Conservation (phyloP, 2,797 vertebrate genomes). For the Hephaestus fuliginosus region DNA sequence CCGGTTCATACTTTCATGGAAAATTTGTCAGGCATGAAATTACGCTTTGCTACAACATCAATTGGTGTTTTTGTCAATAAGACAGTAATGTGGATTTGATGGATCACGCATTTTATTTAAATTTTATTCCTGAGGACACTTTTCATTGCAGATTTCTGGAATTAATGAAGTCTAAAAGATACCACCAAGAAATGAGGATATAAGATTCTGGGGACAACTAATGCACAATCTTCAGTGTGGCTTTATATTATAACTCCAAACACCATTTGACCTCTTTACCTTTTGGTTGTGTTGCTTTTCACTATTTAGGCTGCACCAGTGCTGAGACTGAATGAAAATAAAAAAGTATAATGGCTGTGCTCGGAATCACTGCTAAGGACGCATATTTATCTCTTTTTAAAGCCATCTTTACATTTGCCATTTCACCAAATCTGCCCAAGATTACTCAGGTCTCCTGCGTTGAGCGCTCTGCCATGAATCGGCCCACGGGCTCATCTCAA, state of each 20-base stretch:
- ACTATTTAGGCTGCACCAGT: not conserved
- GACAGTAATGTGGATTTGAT: constrained; percentile 26
- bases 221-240: not conserved
- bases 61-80: constrained; percentile 42
- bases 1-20: constrained; percentile 27
- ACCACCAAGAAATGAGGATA: not conserved
- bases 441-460: constrained; percentile 35
- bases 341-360: constrained; percentile 20
- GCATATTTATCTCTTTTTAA: constrained; percentile 36
- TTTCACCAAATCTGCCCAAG: constrained; percentile 31
- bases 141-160: constrained; percentile 22
- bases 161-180: constrained; percentile 25
- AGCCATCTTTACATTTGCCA: constrained; percentile 24
- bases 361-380: constrained; percentile 26
- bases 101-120: constrained; percentile 33
- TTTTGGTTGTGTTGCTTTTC: not conserved
- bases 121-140: constrained; percentile 16
- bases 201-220: not conserved
- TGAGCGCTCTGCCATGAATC: constrained; percentile 28
- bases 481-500: constrained; percentile 49
- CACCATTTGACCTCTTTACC: not conserved
- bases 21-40: constrained; percentile 49
- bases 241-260: not conserved
- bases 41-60: constrained; percentile 28
- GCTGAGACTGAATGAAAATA: not conserved